Conservation (phyloP, 2,797 vertebrate genomes). For the Kryptopterus vitreolus region DNA sequence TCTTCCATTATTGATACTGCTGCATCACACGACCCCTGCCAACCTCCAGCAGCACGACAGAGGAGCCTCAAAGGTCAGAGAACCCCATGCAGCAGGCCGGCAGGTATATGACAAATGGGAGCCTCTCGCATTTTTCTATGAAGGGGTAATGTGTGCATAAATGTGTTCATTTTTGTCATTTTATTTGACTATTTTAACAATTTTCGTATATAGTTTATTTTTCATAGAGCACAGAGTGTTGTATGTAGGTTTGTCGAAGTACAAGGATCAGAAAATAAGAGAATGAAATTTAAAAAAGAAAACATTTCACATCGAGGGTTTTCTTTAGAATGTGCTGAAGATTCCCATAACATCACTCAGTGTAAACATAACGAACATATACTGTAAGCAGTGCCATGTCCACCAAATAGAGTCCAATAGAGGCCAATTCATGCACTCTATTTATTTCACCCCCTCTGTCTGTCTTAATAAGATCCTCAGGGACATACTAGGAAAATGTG, state of each 20-base stretch:
- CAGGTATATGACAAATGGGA: conserved; percentile 47
- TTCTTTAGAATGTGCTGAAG: background rate
- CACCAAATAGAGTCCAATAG: background rate
- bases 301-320: background rate
- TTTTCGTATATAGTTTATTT: background rate
- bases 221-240: too few species aligned
- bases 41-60: conserved; percentile 66
- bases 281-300: background rate
- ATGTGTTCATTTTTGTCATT: background rate
- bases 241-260: too few species aligned
- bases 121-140: background rate
- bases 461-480: background rate
- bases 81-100: conserved; percentile 65
- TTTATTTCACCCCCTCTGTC: background rate
- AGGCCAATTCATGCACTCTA: background rate
- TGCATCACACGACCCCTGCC: conserved; percentile 71
- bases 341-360: background rate
- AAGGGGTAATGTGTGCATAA: background rate
- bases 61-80: conserved; percentile 72
- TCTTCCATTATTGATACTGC: conserved; percentile 79
- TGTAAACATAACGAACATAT: background rate
- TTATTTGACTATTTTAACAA: background rate
- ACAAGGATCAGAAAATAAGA: background rate
- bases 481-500: background rate
- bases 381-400: background rate